A percentile compares a stretch with the other conserved stretches of the same genome.
phyloP scores from a whole-genome alignment of 1,140 invertebrate genomes.

The Laodelphax striatellus region DNA sequence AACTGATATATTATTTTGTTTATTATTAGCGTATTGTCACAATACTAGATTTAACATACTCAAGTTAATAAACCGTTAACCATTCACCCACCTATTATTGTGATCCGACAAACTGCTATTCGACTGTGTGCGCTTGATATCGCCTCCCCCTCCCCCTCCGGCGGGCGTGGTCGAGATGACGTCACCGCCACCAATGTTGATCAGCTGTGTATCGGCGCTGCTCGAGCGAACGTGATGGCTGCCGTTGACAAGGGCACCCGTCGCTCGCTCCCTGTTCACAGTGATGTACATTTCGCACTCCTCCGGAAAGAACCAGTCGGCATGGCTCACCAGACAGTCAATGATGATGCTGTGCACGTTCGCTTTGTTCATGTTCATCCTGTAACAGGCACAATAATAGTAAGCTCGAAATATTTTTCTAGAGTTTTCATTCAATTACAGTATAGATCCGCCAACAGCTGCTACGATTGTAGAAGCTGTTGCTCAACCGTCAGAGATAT shows the following conservation, averaged over 20 bases:
- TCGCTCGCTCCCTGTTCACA: not conserved
- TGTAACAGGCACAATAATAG: conserved; percentile 29
- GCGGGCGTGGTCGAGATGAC: conserved; percentile 49
- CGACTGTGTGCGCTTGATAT: conserved; percentile 50
- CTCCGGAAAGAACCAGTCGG: conserved; percentile 76
- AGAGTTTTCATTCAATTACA: no score
- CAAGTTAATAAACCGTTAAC: no score
- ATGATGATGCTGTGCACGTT: conserved; percentile 70
- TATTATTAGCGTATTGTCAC: no score
- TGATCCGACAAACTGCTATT: conserved; percentile 44
- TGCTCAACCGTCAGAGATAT: no score
- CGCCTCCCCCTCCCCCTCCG: conserved; percentile 8
- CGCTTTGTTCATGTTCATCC: conserved; percentile 75
- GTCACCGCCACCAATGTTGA: conserved; percentile 19
- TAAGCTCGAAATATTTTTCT: no score
- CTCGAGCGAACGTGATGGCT: conserved; percentile 19
- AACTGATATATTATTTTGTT: no score
- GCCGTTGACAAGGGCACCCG: conserved; percentile 11
- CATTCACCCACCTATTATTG: not conserved
- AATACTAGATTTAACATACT: no score
- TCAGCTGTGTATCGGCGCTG: conserved; percentile 23
- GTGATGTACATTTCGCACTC: conserved; percentile 12
- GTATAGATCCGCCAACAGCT: no score
- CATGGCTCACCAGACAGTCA: conserved; percentile 74
- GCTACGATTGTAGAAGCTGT: no score